Conservation (phyloP, 2,888 invertebrate genomes). For the Galerucella nymphaeae region DNA sequence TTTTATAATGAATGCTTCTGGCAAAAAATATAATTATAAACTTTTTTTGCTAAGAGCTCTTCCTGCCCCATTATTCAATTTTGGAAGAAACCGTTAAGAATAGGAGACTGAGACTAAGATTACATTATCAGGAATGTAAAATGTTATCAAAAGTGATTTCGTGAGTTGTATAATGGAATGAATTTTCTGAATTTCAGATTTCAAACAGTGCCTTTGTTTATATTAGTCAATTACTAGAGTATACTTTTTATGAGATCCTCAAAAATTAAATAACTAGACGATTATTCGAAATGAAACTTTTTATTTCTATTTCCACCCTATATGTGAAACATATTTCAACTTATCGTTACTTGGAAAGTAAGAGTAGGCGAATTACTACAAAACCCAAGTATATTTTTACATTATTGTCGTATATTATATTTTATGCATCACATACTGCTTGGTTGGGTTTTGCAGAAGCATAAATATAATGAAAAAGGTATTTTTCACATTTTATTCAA, state of each 20-base stretch:
- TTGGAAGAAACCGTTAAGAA: too few relatives aligned
- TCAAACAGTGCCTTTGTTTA: not conserved
- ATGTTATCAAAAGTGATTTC: slow-evolving; percentile 50
- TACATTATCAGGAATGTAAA: slow-evolving; percentile 50
- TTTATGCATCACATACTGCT: slow-evolving; percentile 39
- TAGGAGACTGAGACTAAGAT: too few relatives aligned
- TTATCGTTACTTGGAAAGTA: too few relatives aligned
- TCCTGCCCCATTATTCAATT: slow-evolving; percentile 41
- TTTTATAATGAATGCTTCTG: too few relatives aligned
- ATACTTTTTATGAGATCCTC: too few relatives aligned
- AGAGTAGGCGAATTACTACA: too few relatives aligned
- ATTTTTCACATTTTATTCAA: slow-evolving; percentile 50
- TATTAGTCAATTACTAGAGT: too few relatives aligned
- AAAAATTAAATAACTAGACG: too few relatives aligned
- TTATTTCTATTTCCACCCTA: too few relatives aligned
- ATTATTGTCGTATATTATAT: slow-evolving; percentile 35
- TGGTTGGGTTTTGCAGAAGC: slow-evolving; percentile 36
- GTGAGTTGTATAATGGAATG: slow-evolving; percentile 50
- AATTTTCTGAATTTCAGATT: slow-evolving; percentile 47
- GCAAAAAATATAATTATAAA: too few relatives aligned
- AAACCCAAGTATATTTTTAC: not conserved
- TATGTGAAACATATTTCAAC: too few relatives aligned
- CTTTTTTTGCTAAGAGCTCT: slow-evolving; percentile 15
- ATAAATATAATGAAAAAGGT: slow-evolving; percentile 53
- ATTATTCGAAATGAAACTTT: too few relatives aligned